Percentiles rank a stretch among this genome's conserved stretches.
These are phyloP conservation scores for Odontomyia ornata DNA, from an alignment of 2,888 invertebrate genomes.

Conservation along the genomic window DNA sequence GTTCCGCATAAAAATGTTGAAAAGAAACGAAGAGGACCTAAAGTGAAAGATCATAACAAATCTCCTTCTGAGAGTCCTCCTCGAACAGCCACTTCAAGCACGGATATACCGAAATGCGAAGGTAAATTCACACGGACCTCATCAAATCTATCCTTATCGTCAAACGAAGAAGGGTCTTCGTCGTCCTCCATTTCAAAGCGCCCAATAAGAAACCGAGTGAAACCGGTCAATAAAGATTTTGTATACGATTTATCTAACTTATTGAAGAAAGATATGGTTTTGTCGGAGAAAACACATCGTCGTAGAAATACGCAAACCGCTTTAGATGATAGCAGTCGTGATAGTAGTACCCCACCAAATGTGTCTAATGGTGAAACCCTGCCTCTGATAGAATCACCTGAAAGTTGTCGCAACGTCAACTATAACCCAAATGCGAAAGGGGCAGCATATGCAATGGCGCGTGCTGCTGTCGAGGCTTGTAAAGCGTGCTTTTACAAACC, in stretches of 20 bases:
- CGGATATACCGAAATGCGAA: constrained; percentile 24
- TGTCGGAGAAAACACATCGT: constrained; percentile 49
- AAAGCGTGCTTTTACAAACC: constrained; percentile 59
- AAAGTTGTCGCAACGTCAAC: not conserved
- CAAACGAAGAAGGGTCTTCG: constrained; percentile 51
- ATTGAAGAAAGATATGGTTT: constrained; percentile 61
- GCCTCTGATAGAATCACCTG: not conserved
- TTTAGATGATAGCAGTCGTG: constrained; percentile 49
- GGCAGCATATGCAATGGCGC: constrained; percentile 55
- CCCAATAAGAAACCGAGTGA: constrained; percentile 73
- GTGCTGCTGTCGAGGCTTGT: constrained; percentile 56
- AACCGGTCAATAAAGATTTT: constrained; percentile 74
- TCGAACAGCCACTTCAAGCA: not conserved
- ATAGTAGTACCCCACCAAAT: constrained; percentile 36
- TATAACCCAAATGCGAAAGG: constrained; percentile 52
- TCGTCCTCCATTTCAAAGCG: constrained; percentile 57
- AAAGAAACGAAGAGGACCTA: constrained; percentile 50
- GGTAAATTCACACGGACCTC: constrained; percentile 53
- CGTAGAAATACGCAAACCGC: constrained; percentile 46
- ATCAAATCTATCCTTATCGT: constrained; percentile 52
- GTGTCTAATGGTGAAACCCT: not conserved
- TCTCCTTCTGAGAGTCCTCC: constrained; percentile 41
- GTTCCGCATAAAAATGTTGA: constrained; percentile 35
- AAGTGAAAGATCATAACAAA: constrained; percentile 10
- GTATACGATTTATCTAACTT: constrained; percentile 74